Evolutionary conservation across 2,113 vertebrate species (phyloP), one percentile per base, ranked within the genome.

Genomic region (Paralichthys olivaceus): DNA sequence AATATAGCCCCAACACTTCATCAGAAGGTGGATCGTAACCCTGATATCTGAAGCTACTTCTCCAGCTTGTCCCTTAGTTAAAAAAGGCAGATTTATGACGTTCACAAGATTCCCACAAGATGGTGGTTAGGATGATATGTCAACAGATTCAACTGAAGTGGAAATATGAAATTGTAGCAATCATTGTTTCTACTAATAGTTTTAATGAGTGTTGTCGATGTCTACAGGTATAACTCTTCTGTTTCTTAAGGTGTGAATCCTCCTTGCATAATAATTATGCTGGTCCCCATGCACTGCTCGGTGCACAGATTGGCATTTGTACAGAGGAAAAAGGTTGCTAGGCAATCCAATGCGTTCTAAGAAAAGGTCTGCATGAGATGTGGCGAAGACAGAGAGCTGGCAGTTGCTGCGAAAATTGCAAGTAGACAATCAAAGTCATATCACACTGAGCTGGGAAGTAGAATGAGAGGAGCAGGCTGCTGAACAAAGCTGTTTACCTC

Each of bases 311-410:
- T 81, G 81, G 77, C 77, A 83, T 88, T 88, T 84, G 80, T 79
- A 34, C 68, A 25, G 71, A 87, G 78, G 68, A 74, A 83, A 87
- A 85, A 90, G 90, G 89, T 93, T 93, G 90, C 92, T 93, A 91
- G 87, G 92, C 91, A 91, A 93, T 90, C 83, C 77, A 75, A 37
- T 66, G 83, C 86, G 88, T 85, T 88, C 85, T 84, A 85, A 92
- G 88, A 91, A 90, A 87, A 90, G 85, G 88, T 88, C 88, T 85
- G 75, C 65, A 83, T 79, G 80, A 89, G 86, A 90, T 86, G 83
- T 77, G 75, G 89, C 8, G 34, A 83, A 81, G 85, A 91, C 84
- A 78, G 72, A 83, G 80, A 77, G 81, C 81, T 80, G 79, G 89
- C 86, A 80, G 89, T 88, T 85, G 83, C 88, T 81, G 81, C 89